Evolutionary conservation across 2,888 invertebrate species (phyloP), one percentile per base, ranked within the genome.

Genomic region (Choreutis nemorana): DNA sequence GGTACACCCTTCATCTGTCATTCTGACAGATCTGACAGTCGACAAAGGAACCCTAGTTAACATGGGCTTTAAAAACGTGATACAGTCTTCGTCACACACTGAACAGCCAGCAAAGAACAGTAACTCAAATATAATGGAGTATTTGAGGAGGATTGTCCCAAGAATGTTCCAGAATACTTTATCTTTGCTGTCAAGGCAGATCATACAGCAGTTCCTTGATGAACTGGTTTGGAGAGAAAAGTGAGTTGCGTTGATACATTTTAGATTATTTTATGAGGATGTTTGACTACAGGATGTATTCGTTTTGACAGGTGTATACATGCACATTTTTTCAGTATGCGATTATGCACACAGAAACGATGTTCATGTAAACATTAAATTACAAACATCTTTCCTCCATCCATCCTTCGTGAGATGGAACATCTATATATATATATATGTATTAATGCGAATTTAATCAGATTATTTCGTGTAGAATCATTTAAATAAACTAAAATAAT

Each of bases 101-200:
- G 77, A 75, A 6, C 70, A 73, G 30, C 58, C 79, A 0, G 54
- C 75, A 1, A 77, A 81, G 40, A 82, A 85, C 39, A 85, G 84
- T 28, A 90, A 90, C 46, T 83, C 84, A 0, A 86, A 87, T 30
- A 89, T 94, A 4, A 94, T 94, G 94, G 91, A 93, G 50, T 94
- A 94, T 54, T 64, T 94, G 38, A 77, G 92, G 15, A 83, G 89
- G 37, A 90, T 92, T 30, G 91, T 94, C 2, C 94, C 94, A 0
- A 83, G 92, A 48, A 93, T 94, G 92, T 94, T 94, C 70, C 89
- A 93, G 73, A 93, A 91, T 43, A 93, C 93, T 0, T 63, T 94
- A 4, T 91, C 91, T 6, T 58, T 92, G 39, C 68, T 94, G 1
- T 91, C 90, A 2, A 81, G 91, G 26, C 90, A 89, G 63, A 90